These are phyloP conservation scores for Sinella curviseta DNA, from an alignment of 1,140 invertebrate genomes.

Conservation along the genomic window DNA sequence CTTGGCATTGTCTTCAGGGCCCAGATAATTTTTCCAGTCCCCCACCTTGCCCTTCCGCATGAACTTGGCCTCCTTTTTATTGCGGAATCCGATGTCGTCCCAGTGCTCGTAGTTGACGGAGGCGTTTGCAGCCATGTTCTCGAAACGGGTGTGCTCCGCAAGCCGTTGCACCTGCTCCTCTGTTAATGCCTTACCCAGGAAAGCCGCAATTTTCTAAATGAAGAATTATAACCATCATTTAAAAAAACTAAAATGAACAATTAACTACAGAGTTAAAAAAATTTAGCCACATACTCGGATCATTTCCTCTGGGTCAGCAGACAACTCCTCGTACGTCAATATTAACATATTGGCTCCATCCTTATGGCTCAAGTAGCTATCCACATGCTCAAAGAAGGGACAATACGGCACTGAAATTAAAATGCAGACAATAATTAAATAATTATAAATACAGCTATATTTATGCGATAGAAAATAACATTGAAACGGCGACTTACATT, in stretches of 20 bases:
- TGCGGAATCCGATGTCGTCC: constrained; percentile 56
- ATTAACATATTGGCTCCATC: constrained; percentile 56
- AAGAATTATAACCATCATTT: neutral
- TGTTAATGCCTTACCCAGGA: constrained; percentile 56
- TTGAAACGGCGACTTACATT: constrained; percentile 52
- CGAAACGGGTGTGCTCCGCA: constrained; percentile 57
- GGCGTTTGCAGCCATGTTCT: constrained; percentile 58
- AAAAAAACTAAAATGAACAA: neutral
- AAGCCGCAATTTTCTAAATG: constrained; percentile 54
- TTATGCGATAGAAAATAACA: constrained; percentile 8
- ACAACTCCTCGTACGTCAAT: constrained; percentile 60
- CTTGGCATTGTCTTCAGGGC: constrained; percentile 41
- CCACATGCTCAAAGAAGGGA: constrained; percentile 61
- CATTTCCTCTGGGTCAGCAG: constrained; percentile 55
- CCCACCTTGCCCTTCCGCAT: constrained; percentile 58
- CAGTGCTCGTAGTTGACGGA: constrained; percentile 58
- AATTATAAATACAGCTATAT: neutral
- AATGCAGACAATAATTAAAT: constrained; percentile 14
- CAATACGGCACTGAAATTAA: constrained; percentile 57
- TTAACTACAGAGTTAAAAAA: neutral
- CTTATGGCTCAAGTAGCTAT: constrained; percentile 56
- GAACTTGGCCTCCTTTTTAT: constrained; percentile 55
- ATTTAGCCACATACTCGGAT: constrained; percentile 48
- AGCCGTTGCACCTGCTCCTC: constrained; percentile 48
- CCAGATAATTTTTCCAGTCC: constrained; percentile 56